Base-by-base conservation (phyloP, 35 echinoderm and acorn worm species). In the Amphiura filiformis region DNA sequence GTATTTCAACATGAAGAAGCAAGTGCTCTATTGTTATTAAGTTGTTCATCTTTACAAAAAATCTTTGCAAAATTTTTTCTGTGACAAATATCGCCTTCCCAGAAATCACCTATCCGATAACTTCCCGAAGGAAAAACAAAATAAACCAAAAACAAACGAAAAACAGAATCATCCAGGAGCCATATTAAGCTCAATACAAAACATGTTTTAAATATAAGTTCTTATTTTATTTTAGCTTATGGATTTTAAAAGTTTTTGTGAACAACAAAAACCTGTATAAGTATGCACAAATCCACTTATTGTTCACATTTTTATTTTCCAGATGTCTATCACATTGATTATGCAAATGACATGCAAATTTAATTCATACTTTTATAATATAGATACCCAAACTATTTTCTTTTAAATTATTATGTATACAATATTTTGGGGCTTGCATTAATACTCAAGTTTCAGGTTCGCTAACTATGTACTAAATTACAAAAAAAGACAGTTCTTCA, bases 321-420 rank as follows among this genome's bases (percentile, higher is more conserved):
- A 11, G 2, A 15, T 26, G 61, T 70, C 11, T 15, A 2, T 30
- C 26, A 26, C 15, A 26, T 18, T 70, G 3, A 30, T 70, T 3
- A 70, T 70, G 61, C 17, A 70, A 70, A 70, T 30, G 26, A 70
- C 61, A 70, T 30, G 61, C 61, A 70, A 70, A 70, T 70, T 70
- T 5, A 70, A 70, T 70, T 70, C 61, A 70, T 26, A 70, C 61
- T 70, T 70, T 13, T 70, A 47, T 52, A 52, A 11, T 70, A 70
- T 70, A 70, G 61, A 70, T 30, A 13, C 61, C 61, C 61, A 70
- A 70, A 70, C 61, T n/a, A 30, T n/a, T 70, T 70, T 70, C 61
- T 70, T 70, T 70, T 70, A 70, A 70, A 70, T 70, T 70, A 70
- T 70, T 70, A 70, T 70, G 61, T 70, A 70, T 70, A 70, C 61